phyloP scores from a whole-genome alignment of 2,888 invertebrate species.

The Lampropteryx suffumata region DNA sequence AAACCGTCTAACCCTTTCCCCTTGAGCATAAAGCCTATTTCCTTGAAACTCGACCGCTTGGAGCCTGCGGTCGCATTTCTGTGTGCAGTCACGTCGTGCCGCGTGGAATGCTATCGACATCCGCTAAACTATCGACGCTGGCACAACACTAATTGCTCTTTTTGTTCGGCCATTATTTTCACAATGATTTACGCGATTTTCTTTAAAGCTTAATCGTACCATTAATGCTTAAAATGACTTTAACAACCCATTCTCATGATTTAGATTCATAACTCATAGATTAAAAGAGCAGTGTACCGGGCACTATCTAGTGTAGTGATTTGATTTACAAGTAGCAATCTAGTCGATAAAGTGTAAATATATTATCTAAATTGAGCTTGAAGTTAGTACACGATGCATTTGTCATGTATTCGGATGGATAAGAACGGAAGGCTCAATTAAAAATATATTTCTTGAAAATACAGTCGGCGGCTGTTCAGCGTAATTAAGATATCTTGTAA shows the following conservation, averaged over 20 bases:
- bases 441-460: conserved; percentile 54
- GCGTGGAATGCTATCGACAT: conserved; percentile 76
- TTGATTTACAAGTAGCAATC: conserved; percentile 27
- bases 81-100: conserved; percentile 71
- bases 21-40: conserved; percentile 42
- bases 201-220: conserved; percentile 62
- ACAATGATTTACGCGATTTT: conserved; percentile 73
- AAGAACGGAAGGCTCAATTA: conserved; percentile 54
- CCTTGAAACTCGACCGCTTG: conserved; percentile 25
- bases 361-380: conserved; percentile 22
- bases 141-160: conserved; percentile 79
- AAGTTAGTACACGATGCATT: conserved; percentile 39
- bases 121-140: conserved; percentile 76
- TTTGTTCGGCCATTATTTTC: conserved; percentile 65
- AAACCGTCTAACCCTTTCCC: conserved; percentile 32
- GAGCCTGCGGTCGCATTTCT: conserved; percentile 56
- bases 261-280: conserved; percentile 64
- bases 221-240: conserved; percentile 69
- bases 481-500: conserved; percentile 65
- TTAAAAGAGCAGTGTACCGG: conserved; percentile 40
- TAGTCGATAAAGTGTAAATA: conserved; percentile 19
- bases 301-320: conserved; percentile 34
- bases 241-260: conserved; percentile 62
- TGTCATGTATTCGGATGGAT: conserved; percentile 54
- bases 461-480: conserved; percentile 38